Conservation (phyloP, 2,888 invertebrate genomes). For the Orthonevra nobilis region DNA sequence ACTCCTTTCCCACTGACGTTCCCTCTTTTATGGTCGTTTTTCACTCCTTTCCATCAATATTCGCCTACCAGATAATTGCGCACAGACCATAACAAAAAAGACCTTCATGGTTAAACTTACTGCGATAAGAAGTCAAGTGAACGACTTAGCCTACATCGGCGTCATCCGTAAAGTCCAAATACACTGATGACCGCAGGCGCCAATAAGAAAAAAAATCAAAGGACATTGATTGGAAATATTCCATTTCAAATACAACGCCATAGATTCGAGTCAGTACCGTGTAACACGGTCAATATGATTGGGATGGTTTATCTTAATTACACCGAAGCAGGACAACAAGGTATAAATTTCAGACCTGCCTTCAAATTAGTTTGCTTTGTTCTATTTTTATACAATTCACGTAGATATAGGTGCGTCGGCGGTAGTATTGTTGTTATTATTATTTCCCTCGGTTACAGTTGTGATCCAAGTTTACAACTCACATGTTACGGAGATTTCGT, state of each 20-base stretch:
- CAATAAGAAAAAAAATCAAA: too few relatives aligned
- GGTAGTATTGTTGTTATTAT: background rate
- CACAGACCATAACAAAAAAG: background rate
- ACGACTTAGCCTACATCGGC: too few relatives aligned
- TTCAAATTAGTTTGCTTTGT: background rate
- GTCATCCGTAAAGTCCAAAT: too few relatives aligned
- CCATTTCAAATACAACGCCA: conserved; percentile 29
- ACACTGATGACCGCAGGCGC: too few relatives aligned
- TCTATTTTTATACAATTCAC: conserved; percentile 7
- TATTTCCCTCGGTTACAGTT: background rate
- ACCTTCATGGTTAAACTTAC: conserved; percentile 24
- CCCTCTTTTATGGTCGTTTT: background rate
- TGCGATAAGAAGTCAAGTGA: too few relatives aligned
- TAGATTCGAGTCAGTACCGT: too few relatives aligned
- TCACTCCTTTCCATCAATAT: background rate
- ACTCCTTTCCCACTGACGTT: too few relatives aligned
- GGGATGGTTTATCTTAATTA: conserved; percentile 24
- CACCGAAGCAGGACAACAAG: background rate
- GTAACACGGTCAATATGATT: too few relatives aligned
- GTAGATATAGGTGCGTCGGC: conserved; percentile 12
- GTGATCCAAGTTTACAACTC: conserved; percentile 1
- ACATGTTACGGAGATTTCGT: conserved; percentile 8
- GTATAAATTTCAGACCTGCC: conserved; percentile 1
- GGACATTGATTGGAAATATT: conserved; percentile 47
- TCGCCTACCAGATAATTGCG: background rate